Percentiles rank a stretch among this genome's conserved stretches.
Evolutionary conservation across 2,797 vertebrate species (phyloP).

Genomic region (Tragopan temminckii): DNA sequence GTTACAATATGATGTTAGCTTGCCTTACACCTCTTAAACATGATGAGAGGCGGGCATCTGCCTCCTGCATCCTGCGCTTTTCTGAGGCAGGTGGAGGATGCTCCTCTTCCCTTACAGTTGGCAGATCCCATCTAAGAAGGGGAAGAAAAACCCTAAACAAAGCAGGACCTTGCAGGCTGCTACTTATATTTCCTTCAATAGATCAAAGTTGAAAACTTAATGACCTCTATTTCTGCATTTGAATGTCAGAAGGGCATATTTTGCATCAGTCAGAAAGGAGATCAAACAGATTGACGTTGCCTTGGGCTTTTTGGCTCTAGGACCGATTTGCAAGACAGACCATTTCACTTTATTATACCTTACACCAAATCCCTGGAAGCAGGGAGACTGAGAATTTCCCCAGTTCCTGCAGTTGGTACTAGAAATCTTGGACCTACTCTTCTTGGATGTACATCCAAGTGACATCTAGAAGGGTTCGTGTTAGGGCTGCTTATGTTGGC

Average conservation of each 20-base stretch:
- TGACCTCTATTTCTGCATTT: conserved; percentile 35
- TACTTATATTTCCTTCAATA: conserved; percentile 52
- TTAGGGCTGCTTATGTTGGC: background rate
- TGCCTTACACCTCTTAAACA: background rate
- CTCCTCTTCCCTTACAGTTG: background rate
- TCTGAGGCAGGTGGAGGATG: background rate
- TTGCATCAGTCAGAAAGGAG: conserved; percentile 24
- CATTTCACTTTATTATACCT: conserved; percentile 14
- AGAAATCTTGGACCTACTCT: background rate
- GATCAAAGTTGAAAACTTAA: conserved; percentile 57
- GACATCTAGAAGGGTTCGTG: background rate
- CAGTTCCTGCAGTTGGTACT: background rate
- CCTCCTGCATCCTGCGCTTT: background rate
- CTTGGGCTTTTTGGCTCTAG: conserved; percentile 44
- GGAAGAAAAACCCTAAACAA: background rate
- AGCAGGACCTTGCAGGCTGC: conserved; percentile 20
- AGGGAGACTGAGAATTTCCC: background rate
- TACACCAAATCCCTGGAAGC: background rate
- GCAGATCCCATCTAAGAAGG: background rate
- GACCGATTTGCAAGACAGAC: background rate
- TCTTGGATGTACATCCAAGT: background rate
- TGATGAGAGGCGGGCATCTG: background rate
- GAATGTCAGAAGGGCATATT: conserved; percentile 49
- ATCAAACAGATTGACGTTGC: conserved; percentile 24
- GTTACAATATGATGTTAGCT: background rate